Evolutionary conservation across 2,797 vertebrate genomes (phyloP).

Genomic region (Clarias pachynema): DNA sequence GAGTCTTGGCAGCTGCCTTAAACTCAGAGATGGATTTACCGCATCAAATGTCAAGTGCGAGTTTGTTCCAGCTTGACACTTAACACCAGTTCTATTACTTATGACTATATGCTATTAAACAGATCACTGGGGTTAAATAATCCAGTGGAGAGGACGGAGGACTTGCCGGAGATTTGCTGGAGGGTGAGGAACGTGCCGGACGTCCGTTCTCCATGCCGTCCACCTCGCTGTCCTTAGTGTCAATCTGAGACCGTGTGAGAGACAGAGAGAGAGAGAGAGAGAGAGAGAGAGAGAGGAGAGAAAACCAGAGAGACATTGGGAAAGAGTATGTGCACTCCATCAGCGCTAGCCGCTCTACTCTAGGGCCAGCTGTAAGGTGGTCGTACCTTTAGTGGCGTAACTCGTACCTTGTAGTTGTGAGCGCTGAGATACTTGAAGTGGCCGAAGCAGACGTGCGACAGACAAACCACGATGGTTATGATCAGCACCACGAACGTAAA

Average conservation of each 20-base stretch:
- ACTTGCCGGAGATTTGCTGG: conserved; percentile 80
- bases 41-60: too few species aligned
- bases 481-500: conserved; percentile 96
- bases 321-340: neutral
- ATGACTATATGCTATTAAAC: neutral
- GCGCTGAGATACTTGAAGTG: conserved; percentile 99
- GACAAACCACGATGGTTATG: conserved; percentile 94
- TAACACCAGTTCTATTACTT: too few species aligned
- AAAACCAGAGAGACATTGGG: neutral
- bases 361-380: conserved; percentile 12
- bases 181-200: conserved; percentile 68
- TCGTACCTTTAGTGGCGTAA: conserved; percentile 50
- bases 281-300: conserved; percentile 5
- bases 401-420: conserved; percentile 94
- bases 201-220: conserved; percentile 80
- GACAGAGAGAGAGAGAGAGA: neutral
- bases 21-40: too few species aligned
- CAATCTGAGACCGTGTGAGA: conserved; percentile 72
- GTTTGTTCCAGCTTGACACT: neutral
- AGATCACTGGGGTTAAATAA: neutral
- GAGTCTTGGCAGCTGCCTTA: too few species aligned
- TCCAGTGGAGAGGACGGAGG: too few species aligned
- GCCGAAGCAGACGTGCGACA: conserved; percentile 96
- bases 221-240: conserved; percentile 78
- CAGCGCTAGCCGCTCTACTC: conserved; percentile 20